Evolutionary conservation across 1,140 invertebrate genomes (phyloP), one percentile per base, ranked within the genome.

Genomic region (Drosophila sp.): DNA sequence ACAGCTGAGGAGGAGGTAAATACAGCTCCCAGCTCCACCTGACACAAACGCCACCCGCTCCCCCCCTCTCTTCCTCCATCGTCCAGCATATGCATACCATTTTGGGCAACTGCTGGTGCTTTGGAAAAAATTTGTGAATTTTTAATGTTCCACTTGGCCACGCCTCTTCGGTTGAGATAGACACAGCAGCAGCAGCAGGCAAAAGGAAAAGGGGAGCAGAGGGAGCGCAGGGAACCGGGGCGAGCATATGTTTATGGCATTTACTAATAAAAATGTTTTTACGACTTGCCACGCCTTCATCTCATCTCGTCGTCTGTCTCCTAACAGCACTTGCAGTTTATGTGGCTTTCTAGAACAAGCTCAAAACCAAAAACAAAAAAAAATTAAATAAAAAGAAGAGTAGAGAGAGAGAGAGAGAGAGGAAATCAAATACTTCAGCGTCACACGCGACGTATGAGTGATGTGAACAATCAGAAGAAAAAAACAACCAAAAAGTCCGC

Each of bases 241-340:
- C 32, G 44, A 54, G 44, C 82, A 81, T 85, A 85, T 85, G 82
- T 86, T 85, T 85, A 87, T 85, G 71, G 68, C 63, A 60, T 40
- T 70, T 60, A 70, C 83, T 79, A 87, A 85, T 87, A 85, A 85
- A 87, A 82, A 82, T 85, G 71, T 81, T 82, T 85, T 85, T 85
- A 85, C 83, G 81, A 85, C 83, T 72, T 70, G 44, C 40, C 60
- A 55, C 44, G 62, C 54, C 67, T 66, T 60, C 62, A 72, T 70
- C 70, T 44, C 44, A 67, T 47, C 11, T 4, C 10, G 8, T 8
- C 27, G 40, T 50, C 68, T 63, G 60, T 41, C 56, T 33, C 56
- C 65, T 69, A 56, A 66, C 55, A 60, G 73, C 73, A 76, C 73
- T 76, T 60, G 76, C 73, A 70, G 60, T 76, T 76, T 76, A 76